These are phyloP conservation scores for Bostrychus sinensis DNA, from an alignment of 2,113 vertebrate species.

Conservation along the genomic window DNA sequence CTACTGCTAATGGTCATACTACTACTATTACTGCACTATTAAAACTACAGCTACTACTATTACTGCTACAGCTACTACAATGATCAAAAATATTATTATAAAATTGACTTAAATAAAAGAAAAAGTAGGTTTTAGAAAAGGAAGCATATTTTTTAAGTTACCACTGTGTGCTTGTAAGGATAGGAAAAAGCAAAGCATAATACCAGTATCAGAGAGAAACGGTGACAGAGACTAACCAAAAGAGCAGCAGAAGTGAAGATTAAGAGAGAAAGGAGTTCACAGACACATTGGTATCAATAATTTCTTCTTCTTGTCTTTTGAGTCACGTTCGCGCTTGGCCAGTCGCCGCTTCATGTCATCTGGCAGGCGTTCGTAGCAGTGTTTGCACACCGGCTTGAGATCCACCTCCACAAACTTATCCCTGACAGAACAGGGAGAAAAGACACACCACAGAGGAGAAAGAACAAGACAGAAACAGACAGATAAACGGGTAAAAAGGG, in stretches of 20 bases:
- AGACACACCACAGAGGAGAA: constrained; percentile 42
- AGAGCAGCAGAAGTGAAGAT: constrained; percentile 72
- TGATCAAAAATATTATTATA: not conserved
- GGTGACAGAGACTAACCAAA: constrained; percentile 85
- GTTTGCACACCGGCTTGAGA: constrained; percentile 97
- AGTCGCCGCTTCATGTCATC: constrained; percentile 95
- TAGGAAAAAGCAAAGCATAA: not conserved
- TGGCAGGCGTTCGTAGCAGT: constrained; percentile 96
- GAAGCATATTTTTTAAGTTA: too few relatives aligned
- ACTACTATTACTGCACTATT: too few relatives aligned
- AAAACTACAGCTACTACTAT: too few relatives aligned
- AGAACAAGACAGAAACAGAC: constrained; percentile 41
- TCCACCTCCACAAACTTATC: constrained; percentile 99
- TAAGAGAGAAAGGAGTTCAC: constrained; percentile 81
- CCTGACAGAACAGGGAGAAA: constrained; percentile 79
- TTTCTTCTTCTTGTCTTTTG: constrained; percentile 95
- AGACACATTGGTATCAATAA: constrained; percentile 88
- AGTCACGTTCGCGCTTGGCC: constrained; percentile 90
- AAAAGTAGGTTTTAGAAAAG: too few relatives aligned
- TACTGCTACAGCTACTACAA: too few relatives aligned
- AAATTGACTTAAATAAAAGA: not conserved
- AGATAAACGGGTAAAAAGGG: constrained; percentile 2
- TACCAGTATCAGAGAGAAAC: constrained; percentile 33
- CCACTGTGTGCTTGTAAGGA: not conserved
- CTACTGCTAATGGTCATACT: too few relatives aligned